Evolutionary conservation across 2,797 vertebrate genomes (phyloP).

Genomic region (Hozukius guyotensis): DNA sequence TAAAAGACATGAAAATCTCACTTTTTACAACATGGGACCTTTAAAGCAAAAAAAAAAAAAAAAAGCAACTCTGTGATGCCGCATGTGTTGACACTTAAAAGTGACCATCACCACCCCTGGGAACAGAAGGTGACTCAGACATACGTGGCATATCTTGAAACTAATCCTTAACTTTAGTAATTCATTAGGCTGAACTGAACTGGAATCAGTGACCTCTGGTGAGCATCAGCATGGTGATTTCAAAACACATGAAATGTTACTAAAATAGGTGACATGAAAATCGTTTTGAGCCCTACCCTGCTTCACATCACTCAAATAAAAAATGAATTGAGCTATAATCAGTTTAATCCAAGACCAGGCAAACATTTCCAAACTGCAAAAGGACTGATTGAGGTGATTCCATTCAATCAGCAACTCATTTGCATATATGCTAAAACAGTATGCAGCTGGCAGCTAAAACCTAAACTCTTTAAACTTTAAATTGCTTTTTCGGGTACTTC

Average conservation of each 20-base stretch:
- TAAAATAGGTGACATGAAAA: background rate
- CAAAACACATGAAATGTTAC: background rate
- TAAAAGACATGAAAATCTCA: too few relatives aligned
- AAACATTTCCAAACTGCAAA: background rate
- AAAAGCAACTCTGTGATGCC: too few relatives aligned
- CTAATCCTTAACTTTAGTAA: background rate
- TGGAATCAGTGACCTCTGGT: too few relatives aligned
- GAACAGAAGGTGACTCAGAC: background rate
- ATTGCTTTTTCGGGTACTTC: background rate
- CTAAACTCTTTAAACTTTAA: background rate
- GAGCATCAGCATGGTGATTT: too few relatives aligned
- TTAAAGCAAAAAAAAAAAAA: too few relatives aligned
- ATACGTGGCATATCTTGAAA: background rate
- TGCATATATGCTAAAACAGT: conserved; percentile 9
- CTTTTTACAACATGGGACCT: too few relatives aligned
- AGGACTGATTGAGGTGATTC: background rate
- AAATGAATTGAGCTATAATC: background rate
- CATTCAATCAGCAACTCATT: conserved; percentile 20
- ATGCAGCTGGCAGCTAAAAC: conserved; percentile 3
- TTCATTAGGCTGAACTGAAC: background rate
- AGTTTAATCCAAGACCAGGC: background rate
- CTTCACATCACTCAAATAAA: background rate
- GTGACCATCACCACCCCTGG: too few relatives aligned
- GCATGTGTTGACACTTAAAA: too few relatives aligned
- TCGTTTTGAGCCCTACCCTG: background rate